phyloP scores from a whole-genome alignment of 2,797 vertebrate genomes.

The Rhabdomys pumilio region DNA sequence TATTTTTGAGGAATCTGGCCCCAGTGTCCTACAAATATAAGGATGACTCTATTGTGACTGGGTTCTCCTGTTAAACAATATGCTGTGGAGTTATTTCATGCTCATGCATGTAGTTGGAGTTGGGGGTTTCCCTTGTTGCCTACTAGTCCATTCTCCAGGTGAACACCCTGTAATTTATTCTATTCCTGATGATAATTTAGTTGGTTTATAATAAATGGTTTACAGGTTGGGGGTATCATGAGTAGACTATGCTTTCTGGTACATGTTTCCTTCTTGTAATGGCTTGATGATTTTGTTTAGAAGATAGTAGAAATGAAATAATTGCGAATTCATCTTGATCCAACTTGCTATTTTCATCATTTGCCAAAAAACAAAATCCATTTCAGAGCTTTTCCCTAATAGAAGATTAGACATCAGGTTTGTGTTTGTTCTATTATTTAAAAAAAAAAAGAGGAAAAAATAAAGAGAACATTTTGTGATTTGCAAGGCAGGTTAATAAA shows the following conservation, averaged over 20 bases:
- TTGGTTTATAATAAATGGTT: conserved; percentile 18
- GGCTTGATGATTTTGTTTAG: conserved; percentile 56
- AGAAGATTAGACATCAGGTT: conserved; percentile 25
- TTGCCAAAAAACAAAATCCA: conserved; percentile 12
- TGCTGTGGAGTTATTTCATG: conserved; percentile 12
- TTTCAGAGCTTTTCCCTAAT: conserved; percentile 40
- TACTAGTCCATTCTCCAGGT: not conserved
- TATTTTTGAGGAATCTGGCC: not conserved
- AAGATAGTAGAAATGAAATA: conserved; percentile 37
- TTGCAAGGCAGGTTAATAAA: not conserved
- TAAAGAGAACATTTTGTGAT: conserved; percentile 33
- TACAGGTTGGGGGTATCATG: not conserved
- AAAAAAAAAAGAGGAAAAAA: not conserved
- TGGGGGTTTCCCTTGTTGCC: conserved; percentile 48
- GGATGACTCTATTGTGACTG: not conserved
- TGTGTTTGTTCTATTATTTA: conserved; percentile 47
- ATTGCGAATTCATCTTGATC: conserved; percentile 38
- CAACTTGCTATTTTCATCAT: conserved; percentile 34
- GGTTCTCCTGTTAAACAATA: conserved; percentile 6
- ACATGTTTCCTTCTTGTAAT: not conserved
- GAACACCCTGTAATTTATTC: not conserved
- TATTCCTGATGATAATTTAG: conserved; percentile 6
- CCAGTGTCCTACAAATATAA: not conserved
- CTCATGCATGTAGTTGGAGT: not conserved
- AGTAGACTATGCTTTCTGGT: conserved; percentile 44